Evolutionary conservation across 2,113 vertebrate genomes (phyloP).

Genomic region (Clupea harengus): DNA sequence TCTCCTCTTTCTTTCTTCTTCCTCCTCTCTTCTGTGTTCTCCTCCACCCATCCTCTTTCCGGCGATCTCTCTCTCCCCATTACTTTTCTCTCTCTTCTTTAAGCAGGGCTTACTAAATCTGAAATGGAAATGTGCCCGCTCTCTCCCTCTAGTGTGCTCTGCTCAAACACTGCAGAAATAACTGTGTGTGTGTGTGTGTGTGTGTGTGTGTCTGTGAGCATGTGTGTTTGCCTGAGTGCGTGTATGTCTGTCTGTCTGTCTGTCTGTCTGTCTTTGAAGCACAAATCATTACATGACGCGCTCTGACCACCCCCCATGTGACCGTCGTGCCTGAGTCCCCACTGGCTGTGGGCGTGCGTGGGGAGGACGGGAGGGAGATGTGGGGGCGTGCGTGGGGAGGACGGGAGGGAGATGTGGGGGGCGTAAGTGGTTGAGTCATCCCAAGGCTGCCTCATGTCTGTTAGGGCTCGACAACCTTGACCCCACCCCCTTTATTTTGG

Average conservation of each 20-base stretch:
- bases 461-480: not conserved
- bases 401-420: not conserved
- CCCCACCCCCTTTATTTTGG: not conserved
- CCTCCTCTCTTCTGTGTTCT: not conserved
- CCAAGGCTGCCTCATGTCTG: not conserved
- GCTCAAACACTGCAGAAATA: not conserved
- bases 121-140: not conserved
- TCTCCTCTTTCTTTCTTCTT: not conserved
- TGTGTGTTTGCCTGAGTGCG: not conserved
- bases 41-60: not conserved
- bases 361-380: not conserved
- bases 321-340: not conserved
- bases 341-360: not conserved
- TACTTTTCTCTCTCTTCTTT: not conserved
- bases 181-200: not conserved
- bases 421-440: not conserved
- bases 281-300: not conserved
- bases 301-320: not conserved
- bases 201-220: not conserved
- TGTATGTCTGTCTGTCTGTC: not conserved
- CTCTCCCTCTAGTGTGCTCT: not conserved
- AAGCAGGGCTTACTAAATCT: not conserved
- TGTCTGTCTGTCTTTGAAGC: not conserved
- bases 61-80: not conserved
- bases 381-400: not conserved